Conservation (phyloP, 2,888 invertebrate species). For the Amorpha juglandis region DNA sequence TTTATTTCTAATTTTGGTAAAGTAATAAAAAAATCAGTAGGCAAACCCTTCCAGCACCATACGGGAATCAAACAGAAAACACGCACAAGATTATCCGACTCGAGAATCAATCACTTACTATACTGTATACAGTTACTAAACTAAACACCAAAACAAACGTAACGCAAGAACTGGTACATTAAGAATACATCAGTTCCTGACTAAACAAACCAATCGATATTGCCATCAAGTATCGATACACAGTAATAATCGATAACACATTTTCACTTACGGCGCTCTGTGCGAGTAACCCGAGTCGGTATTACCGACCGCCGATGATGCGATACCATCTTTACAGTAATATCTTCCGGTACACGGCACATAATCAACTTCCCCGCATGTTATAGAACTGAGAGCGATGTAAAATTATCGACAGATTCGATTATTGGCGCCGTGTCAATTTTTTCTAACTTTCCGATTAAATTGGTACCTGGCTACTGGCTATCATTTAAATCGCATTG, state of each 20-base stretch:
- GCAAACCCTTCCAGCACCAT: too few relatives aligned
- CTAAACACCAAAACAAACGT: background rate
- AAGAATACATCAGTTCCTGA: background rate
- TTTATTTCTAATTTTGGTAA: too few relatives aligned
- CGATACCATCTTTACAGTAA: slow-evolving; percentile 32
- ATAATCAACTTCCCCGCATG: slow-evolving; percentile 46
- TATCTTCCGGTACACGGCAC: slow-evolving; percentile 41
- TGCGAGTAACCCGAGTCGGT: slow-evolving; percentile 7
- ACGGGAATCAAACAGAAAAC: too few relatives aligned
- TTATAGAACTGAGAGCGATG: slow-evolving; percentile 44
- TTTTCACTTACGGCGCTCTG: slow-evolving; percentile 7
- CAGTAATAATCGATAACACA: slow-evolving; percentile 1
- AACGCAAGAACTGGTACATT: too few relatives aligned
- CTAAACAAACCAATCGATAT: background rate
- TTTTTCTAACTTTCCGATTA: background rate
- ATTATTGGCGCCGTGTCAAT: background rate
- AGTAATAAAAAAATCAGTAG: too few relatives aligned
- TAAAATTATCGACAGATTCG: slow-evolving; percentile 43
- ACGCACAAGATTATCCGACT: too few relatives aligned
- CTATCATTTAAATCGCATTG: too few relatives aligned
- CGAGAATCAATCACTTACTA: too few relatives aligned
- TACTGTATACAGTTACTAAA: too few relatives aligned
- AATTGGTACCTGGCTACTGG: too few relatives aligned
- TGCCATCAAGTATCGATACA: slow-evolving; percentile 1
- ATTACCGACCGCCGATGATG: slow-evolving; percentile 6